Conservation (phyloP, 2,888 invertebrate species). For the Prosopocoilus inquinatus region DNA sequence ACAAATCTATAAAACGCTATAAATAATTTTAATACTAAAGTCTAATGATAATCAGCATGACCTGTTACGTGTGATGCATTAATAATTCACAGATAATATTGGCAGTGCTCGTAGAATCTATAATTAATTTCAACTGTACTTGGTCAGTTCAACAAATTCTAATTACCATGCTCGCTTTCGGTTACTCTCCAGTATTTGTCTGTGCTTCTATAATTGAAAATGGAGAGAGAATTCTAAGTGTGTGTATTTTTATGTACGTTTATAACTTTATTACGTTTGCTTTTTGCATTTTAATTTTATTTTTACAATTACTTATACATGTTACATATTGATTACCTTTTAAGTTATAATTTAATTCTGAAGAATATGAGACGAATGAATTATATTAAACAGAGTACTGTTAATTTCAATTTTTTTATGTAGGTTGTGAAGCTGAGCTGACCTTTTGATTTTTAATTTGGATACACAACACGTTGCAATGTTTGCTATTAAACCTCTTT, state of each 20-base stretch:
- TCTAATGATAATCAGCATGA: conserved; percentile 14
- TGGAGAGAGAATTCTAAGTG: conserved; percentile 18
- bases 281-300: conserved; percentile 16
- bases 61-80: conserved; percentile 16
- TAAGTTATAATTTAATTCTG: no score
- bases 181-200: conserved; percentile 5
- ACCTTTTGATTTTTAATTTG: no score
- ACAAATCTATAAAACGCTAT: background rate
- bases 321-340: conserved; percentile 14
- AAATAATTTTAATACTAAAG: conserved; percentile 16
- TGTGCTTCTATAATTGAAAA: conserved; percentile 16
- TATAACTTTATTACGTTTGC: conserved; percentile 19
- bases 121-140: conserved; percentile 11
- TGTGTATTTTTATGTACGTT: conserved; percentile 20
- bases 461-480: no score
- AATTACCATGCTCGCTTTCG: background rate
- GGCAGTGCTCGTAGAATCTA: conserved; percentile 9
- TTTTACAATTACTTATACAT: conserved; percentile 15
- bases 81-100: conserved; percentile 20
- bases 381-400: no score
- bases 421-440: no score
- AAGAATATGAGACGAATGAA: no score
- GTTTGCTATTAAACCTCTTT: no score
- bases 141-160: background rate
- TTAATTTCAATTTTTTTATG: no score